These are phyloP conservation scores for Hesperophylax magnus DNA, from an alignment of 1,140 invertebrate genomes.

Conservation along the genomic window DNA sequence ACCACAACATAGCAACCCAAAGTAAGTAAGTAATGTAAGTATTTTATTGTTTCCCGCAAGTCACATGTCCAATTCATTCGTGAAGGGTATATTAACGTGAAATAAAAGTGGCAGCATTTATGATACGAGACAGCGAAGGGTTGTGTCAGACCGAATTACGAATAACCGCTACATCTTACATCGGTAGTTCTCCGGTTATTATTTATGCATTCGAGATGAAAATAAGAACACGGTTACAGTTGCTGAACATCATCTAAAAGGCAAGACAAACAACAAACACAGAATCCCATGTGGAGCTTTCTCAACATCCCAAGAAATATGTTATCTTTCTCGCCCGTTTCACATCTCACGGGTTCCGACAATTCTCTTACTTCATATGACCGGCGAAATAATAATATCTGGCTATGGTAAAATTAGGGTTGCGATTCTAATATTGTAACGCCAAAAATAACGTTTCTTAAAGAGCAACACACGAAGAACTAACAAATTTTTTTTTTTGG, in stretches of 20 bases:
- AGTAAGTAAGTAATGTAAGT: no score
- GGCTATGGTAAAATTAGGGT: no score
- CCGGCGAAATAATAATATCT: not conserved
- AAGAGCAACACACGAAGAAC: no score
- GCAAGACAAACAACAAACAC: not conserved
- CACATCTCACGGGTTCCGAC: not conserved
- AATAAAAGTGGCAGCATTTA: not conserved
- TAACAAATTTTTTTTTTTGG: no score
- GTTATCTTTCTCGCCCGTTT: constrained; percentile 29
- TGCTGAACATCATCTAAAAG: not conserved
- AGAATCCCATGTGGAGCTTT: not conserved
- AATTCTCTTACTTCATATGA: not conserved
- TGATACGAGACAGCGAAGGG: not conserved
- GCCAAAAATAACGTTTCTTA: no score
- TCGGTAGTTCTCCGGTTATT: not conserved
- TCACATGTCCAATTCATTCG: no score
- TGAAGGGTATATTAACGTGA: no score
- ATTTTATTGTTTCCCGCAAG: no score
- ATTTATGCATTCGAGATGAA: not conserved
- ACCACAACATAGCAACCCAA: no score
- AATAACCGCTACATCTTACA: no score
- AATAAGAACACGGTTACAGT: not conserved
- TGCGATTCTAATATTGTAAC: no score
- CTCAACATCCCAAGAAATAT: constrained; percentile 12
- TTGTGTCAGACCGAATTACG: not conserved